Evolutionary conservation across 2,888 invertebrate species (phyloP).

Genomic region (Dolichomitus sp.): DNA sequence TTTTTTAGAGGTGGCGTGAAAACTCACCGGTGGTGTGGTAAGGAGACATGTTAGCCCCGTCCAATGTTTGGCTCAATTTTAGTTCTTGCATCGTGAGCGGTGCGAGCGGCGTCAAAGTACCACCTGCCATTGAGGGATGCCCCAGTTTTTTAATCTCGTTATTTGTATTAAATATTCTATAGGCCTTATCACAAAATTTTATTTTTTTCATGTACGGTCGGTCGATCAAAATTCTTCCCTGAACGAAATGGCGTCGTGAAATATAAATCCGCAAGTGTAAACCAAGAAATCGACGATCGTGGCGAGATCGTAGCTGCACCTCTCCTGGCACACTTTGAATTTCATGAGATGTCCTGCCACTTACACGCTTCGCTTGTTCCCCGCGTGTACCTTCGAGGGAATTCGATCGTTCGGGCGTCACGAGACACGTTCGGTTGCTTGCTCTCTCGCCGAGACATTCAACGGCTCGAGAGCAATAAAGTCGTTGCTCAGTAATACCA

Average conservation of each 20-base stretch:
- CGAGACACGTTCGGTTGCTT: constrained; percentile 38
- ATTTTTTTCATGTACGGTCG: constrained; percentile 50
- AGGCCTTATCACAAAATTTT: background rate
- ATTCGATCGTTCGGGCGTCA: constrained; percentile 36
- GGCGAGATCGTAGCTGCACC: constrained; percentile 28
- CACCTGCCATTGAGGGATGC: constrained; percentile 87
- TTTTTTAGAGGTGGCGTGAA: constrained; percentile 74
- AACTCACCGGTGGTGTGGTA: constrained; percentile 90
- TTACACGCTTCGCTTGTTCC: constrained; percentile 80
- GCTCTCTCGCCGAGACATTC: constrained; percentile 42
- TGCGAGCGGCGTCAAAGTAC: constrained; percentile 91
- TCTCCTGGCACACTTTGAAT: constrained; percentile 74
- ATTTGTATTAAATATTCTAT: constrained; percentile 14
- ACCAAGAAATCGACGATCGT: constrained; percentile 41
- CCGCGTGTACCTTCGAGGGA: constrained; percentile 50
- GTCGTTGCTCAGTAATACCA: constrained; percentile 16
- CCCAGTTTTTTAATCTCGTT: constrained; percentile 71
- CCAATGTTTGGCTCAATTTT: constrained; percentile 90
- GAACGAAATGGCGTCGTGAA: background rate
- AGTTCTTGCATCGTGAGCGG: constrained; percentile 93
- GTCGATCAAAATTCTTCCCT: constrained; percentile 36
- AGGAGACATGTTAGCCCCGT: constrained; percentile 89
- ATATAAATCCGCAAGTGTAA: constrained; percentile 28
- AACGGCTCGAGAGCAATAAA: constrained; percentile 10
- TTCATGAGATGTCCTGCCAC: constrained; percentile 82